A percentile compares a stretch with the other conserved stretches of the same genome.
Conservation (phyloP, 2,113 vertebrate species). For the Pipra filicauda region DNA sequence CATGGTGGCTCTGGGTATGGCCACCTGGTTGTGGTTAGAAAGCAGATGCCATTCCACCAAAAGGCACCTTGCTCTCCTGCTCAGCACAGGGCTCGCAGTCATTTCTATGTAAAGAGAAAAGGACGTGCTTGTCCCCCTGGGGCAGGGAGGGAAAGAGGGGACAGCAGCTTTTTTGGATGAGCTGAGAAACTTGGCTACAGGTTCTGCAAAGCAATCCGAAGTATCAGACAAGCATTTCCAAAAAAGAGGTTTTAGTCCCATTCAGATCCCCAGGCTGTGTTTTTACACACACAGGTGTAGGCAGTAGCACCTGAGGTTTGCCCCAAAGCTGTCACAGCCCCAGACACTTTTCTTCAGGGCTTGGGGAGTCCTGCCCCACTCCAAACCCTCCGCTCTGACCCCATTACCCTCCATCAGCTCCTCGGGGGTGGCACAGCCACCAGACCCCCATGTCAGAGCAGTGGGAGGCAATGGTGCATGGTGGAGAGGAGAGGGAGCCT, state of each 20-base stretch:
- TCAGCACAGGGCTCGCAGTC: not conserved
- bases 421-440: not conserved
- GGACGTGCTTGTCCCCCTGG: not conserved
- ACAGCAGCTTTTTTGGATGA: not conserved
- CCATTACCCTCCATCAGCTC: accelerated
- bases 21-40: not conserved
- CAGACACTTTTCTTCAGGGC: not conserved
- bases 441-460: not conserved
- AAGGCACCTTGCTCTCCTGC: not conserved
- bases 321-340: not conserved
- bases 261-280: not conserved
- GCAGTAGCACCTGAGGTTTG: not conserved
- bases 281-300: not conserved
- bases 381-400: not conserved
- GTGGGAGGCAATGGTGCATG: not conserved
- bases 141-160: not conserved
- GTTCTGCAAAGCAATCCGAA: not conserved
- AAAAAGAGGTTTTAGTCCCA: not conserved
- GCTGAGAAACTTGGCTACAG: not conserved
- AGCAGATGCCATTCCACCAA: not conserved
- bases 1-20: not conserved
- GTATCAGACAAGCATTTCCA: not conserved
- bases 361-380: not conserved
- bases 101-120: not conserved
- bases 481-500: not conserved